A percentile compares a stretch with the other conserved stretches of the same genome.
Conservation (phyloP, 2,113 vertebrate genomes). For the Jacana jacana region DNA sequence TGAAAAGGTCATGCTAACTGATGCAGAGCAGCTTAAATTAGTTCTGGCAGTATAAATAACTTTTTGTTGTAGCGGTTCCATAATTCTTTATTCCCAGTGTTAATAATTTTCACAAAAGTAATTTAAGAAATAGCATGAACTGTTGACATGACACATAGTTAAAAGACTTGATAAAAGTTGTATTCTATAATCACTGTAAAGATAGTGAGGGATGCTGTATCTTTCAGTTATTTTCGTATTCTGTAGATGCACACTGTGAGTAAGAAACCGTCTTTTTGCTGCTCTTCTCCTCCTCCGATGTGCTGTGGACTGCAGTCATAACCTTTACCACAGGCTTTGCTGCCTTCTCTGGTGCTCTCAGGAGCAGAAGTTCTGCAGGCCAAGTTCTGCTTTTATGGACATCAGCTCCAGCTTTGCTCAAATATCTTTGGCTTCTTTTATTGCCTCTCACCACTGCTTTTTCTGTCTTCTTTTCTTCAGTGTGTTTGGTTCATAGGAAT, state of each 20-base stretch:
- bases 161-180: neutral
- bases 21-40: constrained; percentile 32
- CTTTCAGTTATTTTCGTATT: neutral
- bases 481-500: neutral
- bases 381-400: neutral
- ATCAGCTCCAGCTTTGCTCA: neutral
- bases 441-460: neutral
- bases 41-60: constrained; percentile 39
- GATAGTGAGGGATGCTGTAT: neutral
- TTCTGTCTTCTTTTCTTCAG: neutral
- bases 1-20: constrained; percentile 39
- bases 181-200: neutral
- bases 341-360: neutral
- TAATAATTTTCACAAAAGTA: neutral
- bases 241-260: neutral
- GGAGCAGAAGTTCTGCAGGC: neutral
- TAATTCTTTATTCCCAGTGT: neutral
- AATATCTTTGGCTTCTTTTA: neutral
- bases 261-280: neutral
- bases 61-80: neutral
- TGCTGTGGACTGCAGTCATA: neutral
- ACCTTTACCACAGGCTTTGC: neutral
- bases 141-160: neutral
- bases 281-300: neutral
- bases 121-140: neutral